Evolutionary conservation across 2,797 vertebrate species (phyloP), one percentile per base, ranked within the genome.

Genomic region (Coccyzus lansbergi): DNA sequence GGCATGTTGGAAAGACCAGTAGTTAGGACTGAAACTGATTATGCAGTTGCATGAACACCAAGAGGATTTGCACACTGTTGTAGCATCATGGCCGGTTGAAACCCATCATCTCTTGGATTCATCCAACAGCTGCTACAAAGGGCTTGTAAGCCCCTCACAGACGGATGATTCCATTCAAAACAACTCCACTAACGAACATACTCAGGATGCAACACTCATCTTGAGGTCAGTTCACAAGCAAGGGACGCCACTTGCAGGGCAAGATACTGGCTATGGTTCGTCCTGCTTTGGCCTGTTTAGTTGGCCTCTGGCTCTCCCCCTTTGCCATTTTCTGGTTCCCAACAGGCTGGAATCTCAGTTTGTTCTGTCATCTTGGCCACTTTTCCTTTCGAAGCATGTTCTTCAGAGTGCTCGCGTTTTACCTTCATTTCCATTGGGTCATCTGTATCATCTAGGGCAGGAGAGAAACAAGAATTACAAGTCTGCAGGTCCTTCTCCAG

Each of bases 361-460:
- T 63, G n/a, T 59, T 92, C 79, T 31, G 26, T 46, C 4, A 2
- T 64, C 53, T 36, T 49, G 48, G 83, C 38, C 46, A 55, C 70
- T 76, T 93, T 93, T 76, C 59, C 60, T 83, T 70, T 86, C 6
- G 68, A 36, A 46, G 42, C 0, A 4, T 31, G 62, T 51, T 93
- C 95, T 88, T 90, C 80, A 3, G 82, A 34, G 70, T 6, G 12
- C 25, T 63, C 86, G 72, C 14, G 24, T 64, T 97, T 97, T 51
- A 91, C 38, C 38, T 88, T 78, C 60, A 65, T 62, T 82, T 97
- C 94, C 95, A 93, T 95, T 8, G 93, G 93, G 74, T 97, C 95
- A 31, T 95, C 93, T 13, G 83, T 20, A 19, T 94, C 95, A 87
- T 83, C 87, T 86, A n/a, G 2, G 3, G 51, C 0, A 5, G 31